Evolutionary conservation across 2,113 vertebrate species (phyloP).

Genomic region (Psittacus erithacus): DNA sequence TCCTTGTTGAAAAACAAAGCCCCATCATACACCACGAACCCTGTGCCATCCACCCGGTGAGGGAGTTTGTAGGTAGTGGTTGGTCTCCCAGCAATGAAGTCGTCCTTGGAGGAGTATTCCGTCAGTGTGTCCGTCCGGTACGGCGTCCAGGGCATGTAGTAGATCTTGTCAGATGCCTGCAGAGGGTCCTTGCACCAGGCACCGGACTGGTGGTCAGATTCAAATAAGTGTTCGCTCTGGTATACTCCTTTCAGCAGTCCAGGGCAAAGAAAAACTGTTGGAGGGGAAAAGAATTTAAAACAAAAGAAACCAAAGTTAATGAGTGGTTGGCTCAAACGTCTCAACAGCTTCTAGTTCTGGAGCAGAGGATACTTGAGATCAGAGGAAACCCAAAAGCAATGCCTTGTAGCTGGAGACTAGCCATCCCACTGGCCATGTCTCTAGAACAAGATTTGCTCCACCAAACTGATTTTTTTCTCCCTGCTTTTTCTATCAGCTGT

Average conservation of each 20-base stretch:
- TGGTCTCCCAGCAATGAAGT: slow-evolving; percentile 95
- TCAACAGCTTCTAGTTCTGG: slow-evolving; percentile 17
- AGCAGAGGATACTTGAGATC: slow-evolving; percentile 1
- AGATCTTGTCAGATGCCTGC: slow-evolving; percentile 97
- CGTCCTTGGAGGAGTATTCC: slow-evolving; percentile 97
- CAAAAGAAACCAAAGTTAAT: slow-evolving; percentile 55
- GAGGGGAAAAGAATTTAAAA: slow-evolving; percentile 77
- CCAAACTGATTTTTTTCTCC: neutral
- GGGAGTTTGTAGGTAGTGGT: slow-evolving; percentile 98
- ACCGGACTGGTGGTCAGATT: slow-evolving; percentile 98
- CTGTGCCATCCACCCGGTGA: slow-evolving; percentile 94
- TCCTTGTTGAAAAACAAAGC: slow-evolving; percentile 99
- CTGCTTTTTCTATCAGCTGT: neutral
- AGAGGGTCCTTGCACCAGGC: slow-evolving; percentile 99
- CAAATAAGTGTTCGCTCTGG: slow-evolving; percentile 98
- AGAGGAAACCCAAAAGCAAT: slow-evolving; percentile 28
- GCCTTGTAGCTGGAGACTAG: slow-evolving; percentile 1
- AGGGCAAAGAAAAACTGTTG: slow-evolving; percentile 97
- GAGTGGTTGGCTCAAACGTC: neutral
- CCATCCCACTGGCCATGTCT: neutral
- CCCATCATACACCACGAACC: slow-evolving; percentile 96
- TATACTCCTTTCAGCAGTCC: slow-evolving; percentile 95
- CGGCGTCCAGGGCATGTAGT: slow-evolving; percentile 99
- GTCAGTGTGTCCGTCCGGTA: slow-evolving; percentile 95
- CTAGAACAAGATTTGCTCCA: slow-evolving; percentile 27